A percentile compares a stretch with the other conserved stretches of the same genome.
Evolutionary conservation across 2,797 vertebrate species (phyloP).

Genomic region (Protonibea diacanthus): DNA sequence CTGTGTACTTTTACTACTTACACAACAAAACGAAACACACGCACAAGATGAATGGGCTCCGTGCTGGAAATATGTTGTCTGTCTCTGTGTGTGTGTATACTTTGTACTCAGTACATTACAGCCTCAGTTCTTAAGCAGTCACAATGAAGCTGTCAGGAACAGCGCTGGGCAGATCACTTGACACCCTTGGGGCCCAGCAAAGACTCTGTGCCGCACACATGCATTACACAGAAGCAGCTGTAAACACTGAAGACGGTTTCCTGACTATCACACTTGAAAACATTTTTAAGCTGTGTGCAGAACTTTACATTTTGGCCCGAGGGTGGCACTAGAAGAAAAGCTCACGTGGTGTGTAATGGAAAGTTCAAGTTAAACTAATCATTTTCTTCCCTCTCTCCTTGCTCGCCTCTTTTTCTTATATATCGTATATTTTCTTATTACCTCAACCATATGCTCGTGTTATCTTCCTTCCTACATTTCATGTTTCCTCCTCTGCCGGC

Average conservation of each 20-base stretch:
- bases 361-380: slow-evolving; percentile 4
- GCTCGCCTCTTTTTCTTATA: neutral
- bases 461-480: neutral
- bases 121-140: slow-evolving; percentile 15
- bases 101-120: slow-evolving; percentile 2
- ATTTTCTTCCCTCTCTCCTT: neutral
- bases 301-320: slow-evolving; percentile 7
- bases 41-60: slow-evolving; percentile 10
- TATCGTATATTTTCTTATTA: neutral
- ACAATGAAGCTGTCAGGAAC: slow-evolving; percentile 30
- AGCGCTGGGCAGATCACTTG: slow-evolving; percentile 24
- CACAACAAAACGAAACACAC: neutral
- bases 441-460: neutral
- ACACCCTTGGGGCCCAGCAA: slow-evolving; percentile 10
- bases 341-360: slow-evolving; percentile 18
- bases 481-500: slow-evolving; percentile 10
- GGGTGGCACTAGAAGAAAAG: slow-evolving; percentile 22
- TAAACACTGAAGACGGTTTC: slow-evolving; percentile 38
- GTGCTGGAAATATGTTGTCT: slow-evolving; percentile 1
- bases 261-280: slow-evolving; percentile 19
- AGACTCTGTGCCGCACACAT: neutral
- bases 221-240: slow-evolving; percentile 12
- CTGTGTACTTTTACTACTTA: neutral
- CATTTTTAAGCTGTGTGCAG: slow-evolving; percentile 3
- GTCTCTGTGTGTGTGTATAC: neutral